Evolutionary conservation across 2,797 vertebrate species (phyloP), one percentile per base, ranked within the genome.

Genomic region (Garrulus glandarius): DNA sequence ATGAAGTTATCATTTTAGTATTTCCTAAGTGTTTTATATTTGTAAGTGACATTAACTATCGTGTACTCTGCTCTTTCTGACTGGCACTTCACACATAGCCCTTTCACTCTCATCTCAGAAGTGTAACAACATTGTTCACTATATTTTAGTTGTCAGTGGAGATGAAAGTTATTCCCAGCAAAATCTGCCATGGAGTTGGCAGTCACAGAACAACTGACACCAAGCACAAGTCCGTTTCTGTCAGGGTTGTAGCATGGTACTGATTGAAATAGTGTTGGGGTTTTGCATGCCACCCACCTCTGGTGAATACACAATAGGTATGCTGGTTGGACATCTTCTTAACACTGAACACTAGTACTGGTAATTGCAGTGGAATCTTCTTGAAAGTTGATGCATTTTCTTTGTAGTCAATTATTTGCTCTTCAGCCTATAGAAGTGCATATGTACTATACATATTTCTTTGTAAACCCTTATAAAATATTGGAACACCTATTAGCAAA

Each of bases 141-240:
- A 8, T 74, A 72, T 41, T 92, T 95, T 91, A 23, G 56, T 78
- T 92, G 76, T 87, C 85, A 89, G 36, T 49, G 44, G 52, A 91
- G 94, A 95, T 94, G 77, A 93, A 94, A 74, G 27, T 78, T 47
- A 75, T 89, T 67, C 81, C 84, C 64, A 76, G 79, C 18, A 83
- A 80, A 79, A 91, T 78, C 87, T 91, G 64, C 95, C 82, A 53
- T 56, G 71, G 30, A 94, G 70, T 52, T 95, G 94, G 88, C 92
- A 90, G 85, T 90, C 55, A 49, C 7, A 32, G 41, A 90, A 82
- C 36, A 41, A 30, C 15, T 89, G 94, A 93, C 69, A 78, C 77
- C 32, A 82, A 78, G 59, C 47, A 67, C 1, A 76, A 89, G 68
- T 68, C 63, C 84, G 72, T 96, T 80, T 95, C 71, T 78, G 65